phyloP scores from a whole-genome alignment of 2,113 vertebrate genomes.

The Clarias magur region DNA sequence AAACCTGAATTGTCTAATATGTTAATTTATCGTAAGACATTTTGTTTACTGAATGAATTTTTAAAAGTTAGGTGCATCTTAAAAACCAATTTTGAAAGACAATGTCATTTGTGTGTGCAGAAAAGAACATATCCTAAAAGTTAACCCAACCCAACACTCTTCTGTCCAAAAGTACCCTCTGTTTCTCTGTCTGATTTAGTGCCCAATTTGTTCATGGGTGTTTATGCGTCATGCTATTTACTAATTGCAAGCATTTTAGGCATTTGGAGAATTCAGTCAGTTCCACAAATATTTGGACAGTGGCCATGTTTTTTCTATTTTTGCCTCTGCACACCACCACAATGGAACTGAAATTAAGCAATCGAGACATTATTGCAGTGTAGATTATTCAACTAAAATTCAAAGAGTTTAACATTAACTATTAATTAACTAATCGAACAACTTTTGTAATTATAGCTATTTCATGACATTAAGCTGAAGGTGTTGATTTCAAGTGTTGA shows the following conservation, averaged over 20 bases:
- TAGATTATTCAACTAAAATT: too few species aligned
- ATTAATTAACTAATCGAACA: too few species aligned
- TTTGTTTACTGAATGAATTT: not conserved
- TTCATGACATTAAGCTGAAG: too few species aligned
- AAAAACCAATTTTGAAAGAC: not conserved
- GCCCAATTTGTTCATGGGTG: not conserved
- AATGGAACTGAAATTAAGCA: too few species aligned
- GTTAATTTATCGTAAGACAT: not conserved
- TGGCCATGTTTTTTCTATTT: too few species aligned
- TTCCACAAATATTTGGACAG: too few species aligned
- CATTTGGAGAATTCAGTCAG: not conserved
- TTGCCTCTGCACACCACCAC: too few species aligned
- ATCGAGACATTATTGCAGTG: too few species aligned
- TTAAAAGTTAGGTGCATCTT: not conserved
- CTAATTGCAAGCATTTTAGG: not conserved
- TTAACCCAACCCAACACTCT: not conserved
- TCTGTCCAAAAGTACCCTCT: not conserved
- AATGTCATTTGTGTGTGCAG: not conserved
- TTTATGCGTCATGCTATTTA: not conserved
- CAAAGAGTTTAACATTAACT: too few species aligned
- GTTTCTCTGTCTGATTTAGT: not conserved
- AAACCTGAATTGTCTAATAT: not conserved
- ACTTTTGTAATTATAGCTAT: too few species aligned
- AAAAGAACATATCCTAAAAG: not conserved
- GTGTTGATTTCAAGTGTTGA: too few species aligned